Base-by-base conservation (phyloP, 2,113 vertebrate species). In the Coregonus clupeaformis region DNA sequence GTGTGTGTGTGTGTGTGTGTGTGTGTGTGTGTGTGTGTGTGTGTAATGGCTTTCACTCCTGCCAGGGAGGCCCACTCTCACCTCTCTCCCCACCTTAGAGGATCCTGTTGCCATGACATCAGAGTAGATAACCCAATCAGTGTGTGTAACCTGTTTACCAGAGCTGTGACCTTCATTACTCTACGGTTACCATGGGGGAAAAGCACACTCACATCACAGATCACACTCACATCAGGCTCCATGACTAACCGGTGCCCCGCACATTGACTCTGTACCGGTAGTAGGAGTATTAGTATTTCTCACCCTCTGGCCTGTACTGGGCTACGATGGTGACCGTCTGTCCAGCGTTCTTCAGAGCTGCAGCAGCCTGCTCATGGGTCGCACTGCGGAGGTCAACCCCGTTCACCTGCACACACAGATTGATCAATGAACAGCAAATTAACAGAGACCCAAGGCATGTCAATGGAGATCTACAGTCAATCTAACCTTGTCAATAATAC, bases 221-320 rank as follows among this genome's bases (percentile, higher is more conserved):
- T 20, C 29, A 68, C 30, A n/a, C 66, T 13, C 66, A 68, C 18
- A 4, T 20, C 29, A 32, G 20, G 14, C 30, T 68, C 20, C 9
- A 62, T 22, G n/a, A n/a, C n/a, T n/a, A n/a, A n/a, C n/a, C n/a
- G n/a, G n/a, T n/a, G n/a, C n/a, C n/a, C n/a, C n/a, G n/a, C n/a
- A n/a, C n/a, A n/a, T n/a, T n/a, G n/a, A n/a, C n/a, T n/a, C n/a
- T n/a, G n/a, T n/a, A n/a, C n/a, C n/a, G n/a, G n/a, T n/a, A 49
- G 45, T 49, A 52, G 14, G 12, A 18, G 14, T 18, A 52, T 52
- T 3, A 55, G 11, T 20, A 5, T 59, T 13, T 60, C 93, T 95
- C 91, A 97, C 97, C 97, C 92, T 98, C 97, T 27, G 97, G 97
- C 86, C 95, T 93, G 89, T 98, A 99, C 66, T 98, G 98, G 59